Evolutionary conservation across 1,140 invertebrate species (phyloP), one percentile per base, ranked within the genome.

Genomic region (Cylas formicarius): DNA sequence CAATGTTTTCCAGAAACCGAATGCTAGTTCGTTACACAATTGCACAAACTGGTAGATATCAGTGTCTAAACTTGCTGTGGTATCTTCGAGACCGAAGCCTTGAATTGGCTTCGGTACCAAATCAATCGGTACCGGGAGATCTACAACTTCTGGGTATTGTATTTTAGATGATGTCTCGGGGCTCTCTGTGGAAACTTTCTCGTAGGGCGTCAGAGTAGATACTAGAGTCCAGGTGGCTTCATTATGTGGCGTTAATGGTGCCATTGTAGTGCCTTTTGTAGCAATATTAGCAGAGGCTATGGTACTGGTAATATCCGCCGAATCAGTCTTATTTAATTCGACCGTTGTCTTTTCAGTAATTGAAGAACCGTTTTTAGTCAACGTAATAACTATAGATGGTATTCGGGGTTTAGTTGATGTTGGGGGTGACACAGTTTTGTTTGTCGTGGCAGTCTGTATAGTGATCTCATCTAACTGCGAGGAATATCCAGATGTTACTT

Each of bases 11-110:
- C 86, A 86, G 63, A 87, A 85, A 56, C 75, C 77, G 39, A 90
- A 86, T 0, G 85, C 85, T 13, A 91, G 60, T 58, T 90, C 84
- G 56, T 91, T 91, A 62, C 84, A 89, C 1, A 90, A 68, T 52
- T 82, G 77, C 0, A 56, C 49, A 32, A 64, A 65, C 40, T 64
- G 56, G 44, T 60, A 57, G n/a, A 65, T 54, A 26, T 65, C 63
- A 8, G 36, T 52, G 26, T 65, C 79, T n/a, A 87, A 69, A 46
- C 74, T 68, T 37, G 74, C 73, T 1, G 79, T 77, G 17, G 80
- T 87, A 3, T 78, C 79, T 64, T 88, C 84, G 11, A 89, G 62
- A 0, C 83, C 84, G 45, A 78, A 77, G 41, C 77, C 78, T 61
- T 77, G 74, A 11, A 74, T 67, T 1, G 77, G 77, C 46, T 75